These are phyloP conservation scores for Lagopus muta DNA, from an alignment of 2,113 vertebrate genomes.

Conservation along the genomic window DNA sequence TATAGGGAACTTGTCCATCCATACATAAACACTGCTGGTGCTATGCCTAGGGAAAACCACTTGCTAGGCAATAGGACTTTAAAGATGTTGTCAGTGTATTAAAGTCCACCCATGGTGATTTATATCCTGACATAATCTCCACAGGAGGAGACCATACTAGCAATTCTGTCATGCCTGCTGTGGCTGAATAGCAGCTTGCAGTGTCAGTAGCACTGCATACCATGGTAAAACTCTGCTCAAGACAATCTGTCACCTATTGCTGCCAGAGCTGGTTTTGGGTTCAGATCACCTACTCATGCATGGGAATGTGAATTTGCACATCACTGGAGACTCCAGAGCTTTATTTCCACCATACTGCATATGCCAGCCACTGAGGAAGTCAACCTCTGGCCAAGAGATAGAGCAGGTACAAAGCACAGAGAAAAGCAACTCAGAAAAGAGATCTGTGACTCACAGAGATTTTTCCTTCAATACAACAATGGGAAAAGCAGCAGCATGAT, in stretches of 20 bases:
- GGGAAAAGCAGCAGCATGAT: not conserved
- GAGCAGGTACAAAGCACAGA: not conserved
- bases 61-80: not conserved
- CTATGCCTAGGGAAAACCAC: not conserved
- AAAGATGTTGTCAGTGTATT: not conserved
- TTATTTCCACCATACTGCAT: not conserved
- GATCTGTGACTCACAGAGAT: not conserved
- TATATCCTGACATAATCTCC: not conserved
- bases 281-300: not conserved
- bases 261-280: not conserved
- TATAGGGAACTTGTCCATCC: not conserved
- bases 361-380: not conserved
- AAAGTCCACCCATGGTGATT: not conserved
- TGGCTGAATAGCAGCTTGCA: not conserved
- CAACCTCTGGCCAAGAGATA: not conserved
- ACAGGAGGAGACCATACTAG: not conserved
- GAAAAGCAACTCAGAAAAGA: not conserved
- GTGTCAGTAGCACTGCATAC: not conserved
- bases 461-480: not conserved
- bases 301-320: not conserved
- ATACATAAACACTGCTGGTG: slow-evolving; percentile 3
- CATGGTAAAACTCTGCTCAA: not conserved
- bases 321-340: not conserved
- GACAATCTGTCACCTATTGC: not conserved
- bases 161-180: not conserved